A percentile compares a stretch with the other conserved stretches of the same genome.
Evolutionary conservation across 2,797 vertebrate species (phyloP).

Genomic region (Myotis pilosus): DNA sequence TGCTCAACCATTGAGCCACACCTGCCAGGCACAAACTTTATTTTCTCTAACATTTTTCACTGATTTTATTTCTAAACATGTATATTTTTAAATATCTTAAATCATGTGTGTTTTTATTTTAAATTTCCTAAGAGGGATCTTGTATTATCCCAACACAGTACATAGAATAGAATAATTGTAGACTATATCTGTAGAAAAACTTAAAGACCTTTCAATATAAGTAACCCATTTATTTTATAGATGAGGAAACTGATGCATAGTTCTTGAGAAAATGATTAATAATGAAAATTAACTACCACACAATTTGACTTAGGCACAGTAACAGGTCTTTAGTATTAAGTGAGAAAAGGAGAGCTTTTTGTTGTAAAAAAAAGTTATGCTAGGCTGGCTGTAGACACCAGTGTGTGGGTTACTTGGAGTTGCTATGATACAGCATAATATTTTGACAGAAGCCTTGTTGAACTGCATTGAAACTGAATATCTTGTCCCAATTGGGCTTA

Average conservation of each 20-base stretch:
- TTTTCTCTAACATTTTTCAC: neutral
- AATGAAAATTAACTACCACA: neutral
- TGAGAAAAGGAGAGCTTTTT: neutral
- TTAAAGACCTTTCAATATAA: neutral
- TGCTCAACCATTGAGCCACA: neutral
- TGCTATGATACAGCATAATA: neutral
- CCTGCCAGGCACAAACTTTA: too few species aligned
- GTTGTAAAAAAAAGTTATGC: neutral
- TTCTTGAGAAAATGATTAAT: neutral
- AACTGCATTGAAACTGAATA: neutral
- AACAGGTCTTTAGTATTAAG: neutral
- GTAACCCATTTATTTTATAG: neutral
- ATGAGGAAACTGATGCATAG: neutral
- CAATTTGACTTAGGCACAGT: neutral
- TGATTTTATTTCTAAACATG: neutral
- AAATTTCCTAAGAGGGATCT: neutral
- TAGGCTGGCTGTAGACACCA: neutral
- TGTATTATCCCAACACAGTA: neutral
- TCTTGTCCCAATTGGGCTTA: neutral
- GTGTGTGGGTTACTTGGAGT: neutral
- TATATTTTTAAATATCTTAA: neutral
- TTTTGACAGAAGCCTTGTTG: slow-evolving; percentile 1
- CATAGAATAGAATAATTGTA: neutral
- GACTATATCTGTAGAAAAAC: neutral
- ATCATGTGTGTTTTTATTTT: neutral